Base-by-base conservation (phyloP, 1,140 invertebrate genomes). In the Reticulitermes speratus region DNA sequence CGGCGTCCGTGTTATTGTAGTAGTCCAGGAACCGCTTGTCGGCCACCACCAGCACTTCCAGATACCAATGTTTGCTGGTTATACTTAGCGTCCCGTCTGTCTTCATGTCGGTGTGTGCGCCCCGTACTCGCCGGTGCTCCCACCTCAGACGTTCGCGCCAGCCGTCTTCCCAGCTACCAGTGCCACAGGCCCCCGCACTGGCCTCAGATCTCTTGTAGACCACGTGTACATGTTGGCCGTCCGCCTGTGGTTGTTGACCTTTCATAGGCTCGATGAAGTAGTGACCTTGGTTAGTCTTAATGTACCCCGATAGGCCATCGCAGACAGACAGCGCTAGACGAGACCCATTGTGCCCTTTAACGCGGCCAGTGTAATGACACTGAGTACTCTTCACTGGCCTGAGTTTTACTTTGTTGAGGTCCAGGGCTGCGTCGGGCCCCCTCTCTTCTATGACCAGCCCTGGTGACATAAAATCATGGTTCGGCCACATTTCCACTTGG, bases 1-100 rank as follows among this genome's bases (percentile, higher is more conserved):
- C 94, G 19, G 94, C 90, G 89, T 95, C 93, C 86, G 92, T 93
- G 52, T 88, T 88, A 85, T 92, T 92, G 88, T 96, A 94, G 89
- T 91, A 94, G 19, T 94, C 91, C 59, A 95, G 90, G 91, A 96
- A 96, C 88, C 92, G 92, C 69, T 93, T 92, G 90, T 96, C 95
- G 38, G 94, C 94, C 7, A 96, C 93, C 19, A 95, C 90, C 55
- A 94, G 89, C 0, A 93, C 91, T 89, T 96, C 94, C 21, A 95
- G 30, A 83, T 44, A 83, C 16, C 85, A 69, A 16, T 59, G 30
- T 19, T 38, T 83, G 82, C 8, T 83, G 82, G 25, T 2, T 83
- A 23, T 59, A 19, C 3, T 59, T 59, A 14, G 55, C 14, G 1
- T 59, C 21, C 7, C 55, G 2, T 59, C 21, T 6, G 14, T 6